phyloP scores from a whole-genome alignment of 2,113 vertebrate species.

The Empidonax alnorum region DNA sequence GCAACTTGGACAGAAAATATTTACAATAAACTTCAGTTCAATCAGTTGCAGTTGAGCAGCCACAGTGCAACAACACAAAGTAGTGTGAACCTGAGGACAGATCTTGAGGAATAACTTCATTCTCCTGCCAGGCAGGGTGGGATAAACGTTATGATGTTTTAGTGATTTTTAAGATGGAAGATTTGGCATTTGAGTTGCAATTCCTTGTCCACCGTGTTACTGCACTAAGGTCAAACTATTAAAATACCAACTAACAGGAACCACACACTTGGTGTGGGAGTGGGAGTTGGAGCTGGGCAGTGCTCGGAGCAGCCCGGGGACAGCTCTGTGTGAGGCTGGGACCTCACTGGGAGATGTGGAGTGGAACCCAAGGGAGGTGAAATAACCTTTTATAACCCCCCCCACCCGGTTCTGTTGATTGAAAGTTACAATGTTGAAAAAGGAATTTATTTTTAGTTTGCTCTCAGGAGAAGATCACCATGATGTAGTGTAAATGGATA shows the following conservation, averaged over 20 bases:
- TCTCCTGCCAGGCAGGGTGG: background rate
- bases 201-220: background rate
- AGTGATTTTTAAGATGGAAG: background rate
- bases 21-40: background rate
- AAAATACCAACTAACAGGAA: background rate
- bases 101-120: background rate
- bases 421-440: background rate
- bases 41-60: background rate
- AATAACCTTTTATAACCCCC: background rate
- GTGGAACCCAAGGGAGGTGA: background rate
- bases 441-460: background rate
- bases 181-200: background rate
- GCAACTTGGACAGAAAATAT: background rate
- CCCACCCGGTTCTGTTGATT: too few species aligned
- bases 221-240: background rate
- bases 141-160: background rate
- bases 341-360: background rate
- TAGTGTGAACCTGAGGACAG: background rate
- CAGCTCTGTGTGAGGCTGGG: background rate
- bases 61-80: background rate
- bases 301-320: background rate
- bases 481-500: background rate
- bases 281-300: background rate
- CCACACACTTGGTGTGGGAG: too few species aligned
- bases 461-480: background rate